Evolutionary conservation across 2,888 invertebrate species (phyloP), one percentile per base, ranked within the genome.

Genomic region (Drosophila koepferae): DNA sequence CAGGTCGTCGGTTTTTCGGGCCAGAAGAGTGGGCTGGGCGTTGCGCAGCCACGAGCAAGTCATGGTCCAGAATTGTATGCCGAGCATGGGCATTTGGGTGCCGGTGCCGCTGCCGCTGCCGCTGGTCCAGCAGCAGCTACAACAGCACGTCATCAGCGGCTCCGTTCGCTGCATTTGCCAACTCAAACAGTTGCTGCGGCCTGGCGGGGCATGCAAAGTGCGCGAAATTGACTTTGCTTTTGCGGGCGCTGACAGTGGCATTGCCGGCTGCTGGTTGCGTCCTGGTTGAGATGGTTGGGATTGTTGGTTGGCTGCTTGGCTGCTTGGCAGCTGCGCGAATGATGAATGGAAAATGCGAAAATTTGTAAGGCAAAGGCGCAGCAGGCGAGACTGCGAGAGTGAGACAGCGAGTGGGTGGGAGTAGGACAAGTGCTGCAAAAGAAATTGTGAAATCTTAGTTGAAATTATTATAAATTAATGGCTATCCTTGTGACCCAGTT

Each of bases 391-490:
- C 7, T 3, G 6, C 3, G 36, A 14, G 14, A 34, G 51, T 7
- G 34, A 1, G 34, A n/a, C 10, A 18, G 23, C 2, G 18, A 2
- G 14, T 66, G 34, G 41, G 18, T 1, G n/a, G 12, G 34, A 54
- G 77, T 65, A 28, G 44, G 28, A 3, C 28, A 14, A 38, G 38
- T 3, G 4, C 38, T 40, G 75, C 65, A 64, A 82, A 90, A 88
- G 89, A 89, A 86, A 89, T 85, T 90, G 74, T 85, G 77, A 90
- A 86, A 90, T 90, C 90, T 90, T 90, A 90, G 90, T 73, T 88
- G 86, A 86, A 86, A 86, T 90, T 90, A 86, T 86, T 86, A 86
- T 90, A 90, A 90, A 86, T 86, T 86, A 86, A 86, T 86, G 90
- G 86, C 77, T 77, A 86, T 86, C 90, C 86, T 82, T 88, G 89